Conservation (phyloP, 1,140 invertebrate species). For the Sycobia sp. region DNA sequence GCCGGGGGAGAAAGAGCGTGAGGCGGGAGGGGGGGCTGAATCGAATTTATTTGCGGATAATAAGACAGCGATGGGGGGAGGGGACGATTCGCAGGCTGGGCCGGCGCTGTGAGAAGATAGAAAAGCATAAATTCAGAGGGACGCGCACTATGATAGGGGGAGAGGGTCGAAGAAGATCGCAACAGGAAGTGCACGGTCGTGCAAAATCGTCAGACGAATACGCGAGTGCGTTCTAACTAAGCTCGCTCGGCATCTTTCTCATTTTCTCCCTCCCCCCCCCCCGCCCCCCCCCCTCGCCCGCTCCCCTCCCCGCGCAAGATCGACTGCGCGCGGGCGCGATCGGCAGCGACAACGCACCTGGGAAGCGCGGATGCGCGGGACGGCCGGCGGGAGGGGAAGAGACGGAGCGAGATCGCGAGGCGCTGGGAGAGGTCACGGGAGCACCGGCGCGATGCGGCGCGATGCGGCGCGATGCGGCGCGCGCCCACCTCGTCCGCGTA, state of each 20-base stretch:
- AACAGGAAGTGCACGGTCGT: slow-evolving; percentile 5
- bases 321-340: slow-evolving; percentile 3
- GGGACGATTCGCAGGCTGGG: too few species aligned
- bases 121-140: slow-evolving; percentile 12
- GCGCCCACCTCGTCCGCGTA: too few species aligned
- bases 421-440: slow-evolving; percentile 10
- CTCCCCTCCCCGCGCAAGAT: neutral
- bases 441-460: too few species aligned
- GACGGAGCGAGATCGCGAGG: too few species aligned
- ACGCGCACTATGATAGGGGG: neutral
- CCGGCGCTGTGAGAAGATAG: neutral
- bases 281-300: neutral
- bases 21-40: neutral
- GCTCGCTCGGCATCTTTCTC: too few species aligned
- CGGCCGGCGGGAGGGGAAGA: too few species aligned
- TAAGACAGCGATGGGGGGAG: neutral
- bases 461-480: too few species aligned
- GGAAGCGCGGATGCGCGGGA: neutral
- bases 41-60: slow-evolving; percentile 24
- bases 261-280: neutral
- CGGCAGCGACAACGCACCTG: neutral
- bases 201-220: slow-evolving; percentile 13
- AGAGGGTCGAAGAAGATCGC: neutral
- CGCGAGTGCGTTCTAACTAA: slow-evolving; percentile 8
- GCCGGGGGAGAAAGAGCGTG: too few species aligned